Evolutionary conservation across 2,888 invertebrate species (phyloP), one percentile per base, ranked within the genome.

Genomic region (Aromia moschata): DNA sequence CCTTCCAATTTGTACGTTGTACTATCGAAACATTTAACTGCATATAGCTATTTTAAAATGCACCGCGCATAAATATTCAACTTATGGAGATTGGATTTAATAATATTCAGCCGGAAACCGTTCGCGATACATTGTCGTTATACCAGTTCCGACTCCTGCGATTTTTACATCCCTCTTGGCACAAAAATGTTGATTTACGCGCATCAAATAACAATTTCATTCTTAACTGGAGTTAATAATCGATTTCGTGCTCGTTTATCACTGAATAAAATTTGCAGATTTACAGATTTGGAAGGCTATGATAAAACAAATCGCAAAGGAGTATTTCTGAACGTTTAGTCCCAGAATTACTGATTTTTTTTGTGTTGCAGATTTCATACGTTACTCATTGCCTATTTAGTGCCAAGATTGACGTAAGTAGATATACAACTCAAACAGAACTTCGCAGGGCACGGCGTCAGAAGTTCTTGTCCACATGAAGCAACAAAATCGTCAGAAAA

Each of bases 1-100:
- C 59, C 56, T 67, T 76, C 74, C 76, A 76, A 73, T 74, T 73
- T 71, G 72, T 65, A 60, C 69, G 68, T 68, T 64, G 65, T 59
- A 64, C 64, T 70, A 70, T 70, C 67, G 67, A 65, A 68, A 64
- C 67, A 62, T 67, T 69, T 64, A 67, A 66, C 65, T 67, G 63
- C 62, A 70, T 65, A 69, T 63, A 65, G 66, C 69, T 64, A 68
- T 66, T 72, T 71, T 64, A 64, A 64, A 66, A 67, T 70, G 67
- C 69, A 62, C 62, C 61, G 52, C 58, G 59, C 66, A 68, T 70
- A 67, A 70, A 71, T 71, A 71, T 67, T 66, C 61, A 64, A 65
- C 59, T 69, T 67, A 70, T 68, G 68, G 67, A 69, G 67, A 70
- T 67, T 60, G 64, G 61, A 65, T 70, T 70, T 65, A 69, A 67